Percentiles rank a stretch among this genome's conserved stretches.
phyloP scores from a whole-genome alignment of 2,797 vertebrate species.

The Cyprinodon diabolis region DNA sequence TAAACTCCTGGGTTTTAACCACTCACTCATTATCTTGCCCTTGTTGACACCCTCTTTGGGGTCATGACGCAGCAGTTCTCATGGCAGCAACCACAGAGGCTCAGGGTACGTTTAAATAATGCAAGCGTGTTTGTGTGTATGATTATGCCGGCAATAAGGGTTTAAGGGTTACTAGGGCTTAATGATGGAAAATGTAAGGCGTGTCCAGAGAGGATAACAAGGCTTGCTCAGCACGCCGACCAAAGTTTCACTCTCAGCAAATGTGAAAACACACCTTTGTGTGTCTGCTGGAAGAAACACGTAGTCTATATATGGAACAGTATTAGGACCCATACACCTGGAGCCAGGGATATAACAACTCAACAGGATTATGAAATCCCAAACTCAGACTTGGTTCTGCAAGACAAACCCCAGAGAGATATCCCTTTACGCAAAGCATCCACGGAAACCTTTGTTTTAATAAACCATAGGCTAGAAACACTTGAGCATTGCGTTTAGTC shows the following conservation, averaged over 20 bases:
- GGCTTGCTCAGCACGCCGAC: slow-evolving; percentile 60
- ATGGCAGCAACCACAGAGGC: slow-evolving; percentile 29
- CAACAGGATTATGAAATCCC: slow-evolving; percentile 41
- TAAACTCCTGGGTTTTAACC: slow-evolving; percentile 21
- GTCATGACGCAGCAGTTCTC: slow-evolving; percentile 67
- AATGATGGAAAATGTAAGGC: slow-evolving; percentile 76
- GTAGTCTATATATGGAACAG: slow-evolving; percentile 20
- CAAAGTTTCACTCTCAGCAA: slow-evolving; percentile 45
- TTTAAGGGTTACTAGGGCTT: slow-evolving; percentile 63
- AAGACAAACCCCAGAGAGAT: slow-evolving; percentile 31
- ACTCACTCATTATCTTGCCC: slow-evolving; percentile 24
- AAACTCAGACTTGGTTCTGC: slow-evolving; percentile 49
- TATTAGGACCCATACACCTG: slow-evolving; percentile 27
- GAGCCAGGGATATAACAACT: slow-evolving; percentile 25
- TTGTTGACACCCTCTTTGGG: slow-evolving; percentile 30
- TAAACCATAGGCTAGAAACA: slow-evolving; percentile 16
- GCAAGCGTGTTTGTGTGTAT: slow-evolving; percentile 40
- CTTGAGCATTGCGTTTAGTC: slow-evolving; percentile 37
- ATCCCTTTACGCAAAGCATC: slow-evolving; percentile 32
- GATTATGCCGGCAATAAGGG: slow-evolving; percentile 52
- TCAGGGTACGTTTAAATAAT: slow-evolving; percentile 59
- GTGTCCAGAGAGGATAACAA: slow-evolving; percentile 57
- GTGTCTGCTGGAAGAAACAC: slow-evolving; percentile 50
- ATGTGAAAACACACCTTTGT: slow-evolving; percentile 43
- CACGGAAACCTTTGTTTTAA: slow-evolving; percentile 50